Percentiles rank a stretch among this genome's conserved stretches.
These are phyloP conservation scores for Lates japonicus DNA, from an alignment of 2,797 vertebrate genomes.

Conservation along the genomic window DNA sequence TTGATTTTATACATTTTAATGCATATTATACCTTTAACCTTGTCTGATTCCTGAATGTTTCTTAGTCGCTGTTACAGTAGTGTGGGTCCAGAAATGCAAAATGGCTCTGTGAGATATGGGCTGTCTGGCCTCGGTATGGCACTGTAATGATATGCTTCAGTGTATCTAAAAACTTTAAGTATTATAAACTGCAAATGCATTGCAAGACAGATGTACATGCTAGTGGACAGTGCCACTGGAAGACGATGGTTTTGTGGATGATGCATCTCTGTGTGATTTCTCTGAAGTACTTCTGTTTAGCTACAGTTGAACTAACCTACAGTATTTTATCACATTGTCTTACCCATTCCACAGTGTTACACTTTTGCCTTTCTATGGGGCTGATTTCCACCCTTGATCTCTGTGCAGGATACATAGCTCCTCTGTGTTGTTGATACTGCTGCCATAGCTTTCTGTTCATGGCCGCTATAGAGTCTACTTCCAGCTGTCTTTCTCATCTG, in stretches of 20 bases:
- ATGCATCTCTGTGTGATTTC: not conserved
- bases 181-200: not conserved
- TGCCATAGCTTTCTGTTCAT: slow-evolving; percentile 34
- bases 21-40: not conserved
- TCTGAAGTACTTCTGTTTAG: not conserved
- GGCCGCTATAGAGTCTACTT: slow-evolving; percentile 34
- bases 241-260: not conserved
- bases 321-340: not conserved
- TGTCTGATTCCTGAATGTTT: not conserved
- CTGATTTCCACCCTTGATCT: slow-evolving; percentile 22
- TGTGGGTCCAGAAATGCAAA: not conserved
- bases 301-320: not conserved
- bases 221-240: not conserved
- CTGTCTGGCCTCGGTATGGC: not conserved
- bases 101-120: not conserved
- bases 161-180: not conserved
- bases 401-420: slow-evolving; percentile 28
- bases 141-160: not conserved
- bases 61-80: not conserved
- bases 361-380: not conserved
- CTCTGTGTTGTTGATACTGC: slow-evolving; percentile 22
- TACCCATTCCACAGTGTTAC: not conserved
- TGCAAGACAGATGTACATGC: not conserved
- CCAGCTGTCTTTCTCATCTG: slow-evolving; percentile 48
- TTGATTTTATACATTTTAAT: too few relatives aligned